phyloP scores from a whole-genome alignment of 2,888 invertebrate species.

The Rhagophthalmus giganteus region DNA sequence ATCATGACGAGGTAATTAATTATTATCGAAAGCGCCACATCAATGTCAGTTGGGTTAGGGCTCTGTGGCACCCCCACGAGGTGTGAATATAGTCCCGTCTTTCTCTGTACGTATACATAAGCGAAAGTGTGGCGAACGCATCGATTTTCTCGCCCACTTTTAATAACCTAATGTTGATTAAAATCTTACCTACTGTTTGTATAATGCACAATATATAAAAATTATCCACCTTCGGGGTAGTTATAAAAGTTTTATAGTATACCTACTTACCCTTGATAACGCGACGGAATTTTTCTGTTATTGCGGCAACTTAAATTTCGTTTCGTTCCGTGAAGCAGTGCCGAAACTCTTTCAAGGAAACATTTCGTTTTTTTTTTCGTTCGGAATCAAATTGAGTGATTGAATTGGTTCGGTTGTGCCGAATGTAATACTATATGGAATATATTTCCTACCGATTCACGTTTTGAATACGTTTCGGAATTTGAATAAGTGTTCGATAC shows the following conservation, averaged over 20 bases:
- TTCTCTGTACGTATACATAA: slow-evolving; percentile 1
- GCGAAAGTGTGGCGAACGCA: slow-evolving; percentile 5
- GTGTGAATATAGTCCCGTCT: slow-evolving; percentile 10
- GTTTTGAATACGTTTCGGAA: no score
- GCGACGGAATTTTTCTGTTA: slow-evolving; percentile 35
- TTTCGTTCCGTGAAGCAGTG: slow-evolving; percentile 6
- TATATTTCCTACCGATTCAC: no score
- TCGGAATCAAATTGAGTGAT: slow-evolving; percentile 4
- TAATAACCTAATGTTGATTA: slow-evolving; percentile 10
- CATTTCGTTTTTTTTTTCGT: slow-evolving; percentile 3
- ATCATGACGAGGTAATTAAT: slow-evolving; percentile 39
- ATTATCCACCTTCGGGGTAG: slow-evolving; percentile 4
- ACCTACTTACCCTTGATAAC: not conserved
- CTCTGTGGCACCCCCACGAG: slow-evolving; percentile 1
- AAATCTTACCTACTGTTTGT: slow-evolving; percentile 7
- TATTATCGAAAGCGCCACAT: slow-evolving; percentile 38
- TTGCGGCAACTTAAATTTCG: slow-evolving; percentile 39
- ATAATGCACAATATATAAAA: no score
- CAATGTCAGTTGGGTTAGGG: slow-evolving; percentile 32
- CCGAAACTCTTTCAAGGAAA: slow-evolving; percentile 2
- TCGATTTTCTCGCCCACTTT: slow-evolving; percentile 11
- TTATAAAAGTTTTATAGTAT: slow-evolving; percentile 13
- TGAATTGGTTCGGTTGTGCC: slow-evolving; percentile 8
- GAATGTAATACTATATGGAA: no score
- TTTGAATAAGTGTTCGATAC: no score